Evolutionary conservation across 2,888 invertebrate species (phyloP), one percentile per base, ranked within the genome.

Genomic region (Acrobasis consociella): DNA sequence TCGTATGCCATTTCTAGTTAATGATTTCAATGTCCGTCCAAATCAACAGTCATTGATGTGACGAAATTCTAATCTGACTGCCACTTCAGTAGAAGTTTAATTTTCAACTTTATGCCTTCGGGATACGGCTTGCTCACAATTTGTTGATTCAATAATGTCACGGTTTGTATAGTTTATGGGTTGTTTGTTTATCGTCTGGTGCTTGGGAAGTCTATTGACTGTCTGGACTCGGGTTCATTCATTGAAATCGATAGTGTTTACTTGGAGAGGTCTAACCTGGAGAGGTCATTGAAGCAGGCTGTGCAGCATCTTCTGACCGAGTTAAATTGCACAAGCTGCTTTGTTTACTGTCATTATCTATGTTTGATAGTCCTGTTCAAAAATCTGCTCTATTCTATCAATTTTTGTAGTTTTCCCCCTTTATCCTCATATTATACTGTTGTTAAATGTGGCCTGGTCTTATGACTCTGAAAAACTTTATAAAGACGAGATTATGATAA

Each of bases 1-100:
- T 64, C 31, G 8, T 31, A 7, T 68, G 67, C 62, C 64, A 46
- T 46, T 46, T 46, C 46, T 46, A 46, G 46, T n/a, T 13, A 46
- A 46, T 13, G 46, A 46, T 46, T 13, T 46, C 46, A 46, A n/a
- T 46, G 46, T 11, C 63, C 59, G 65, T 67, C 62, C 13, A 46
- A 70, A 68, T 63, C 62, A 66, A 16, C 65, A 65, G 61, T 67
- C 64, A 69, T 46, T 65, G 69, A 70, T 62, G 67, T 70, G 67
- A 70, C 68, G 66, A 71, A 71, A 69, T 67, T 63, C 55, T 62
- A 63, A 62, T 64, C 64, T 37, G 61, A 51, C 15, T 49, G 37
- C 60, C 31, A 31, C 31, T 16, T 15, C 13, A 9, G 16, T 16
- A n/a, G 16, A 5, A 39, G 39, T 55, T 10, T 39, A 16, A 38